Evolutionary conservation across 2,797 vertebrate species (phyloP).

Genomic region (Parauchenoglanis ngamensis): DNA sequence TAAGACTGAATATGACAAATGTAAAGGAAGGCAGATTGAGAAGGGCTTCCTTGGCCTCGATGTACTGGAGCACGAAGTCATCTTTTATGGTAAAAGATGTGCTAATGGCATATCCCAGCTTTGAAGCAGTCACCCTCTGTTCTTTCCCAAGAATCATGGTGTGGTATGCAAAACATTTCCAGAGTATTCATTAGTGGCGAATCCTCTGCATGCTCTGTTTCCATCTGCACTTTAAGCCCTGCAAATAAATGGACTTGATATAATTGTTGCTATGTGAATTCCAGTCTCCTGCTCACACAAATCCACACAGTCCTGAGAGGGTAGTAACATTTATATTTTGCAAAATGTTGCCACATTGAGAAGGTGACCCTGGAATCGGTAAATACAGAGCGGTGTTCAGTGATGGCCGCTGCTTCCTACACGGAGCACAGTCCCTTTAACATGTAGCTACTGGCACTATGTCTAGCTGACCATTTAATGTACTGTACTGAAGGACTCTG

Average conservation of each 20-base stretch:
- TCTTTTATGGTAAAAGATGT: background rate
- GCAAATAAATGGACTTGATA: background rate
- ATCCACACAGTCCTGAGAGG: background rate
- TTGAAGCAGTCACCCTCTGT: background rate
- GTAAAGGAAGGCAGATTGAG: background rate
- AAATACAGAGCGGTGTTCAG: background rate
- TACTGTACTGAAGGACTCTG: background rate
- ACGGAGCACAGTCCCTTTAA: background rate
- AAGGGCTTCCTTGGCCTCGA: background rate
- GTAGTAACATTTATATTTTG: background rate
- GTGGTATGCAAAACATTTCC: constrained; percentile 11
- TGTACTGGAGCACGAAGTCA: background rate
- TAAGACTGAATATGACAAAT: background rate
- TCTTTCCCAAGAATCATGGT: background rate
- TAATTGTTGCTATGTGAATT: background rate
- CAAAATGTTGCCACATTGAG: background rate
- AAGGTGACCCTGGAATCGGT: background rate
- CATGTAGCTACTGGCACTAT: background rate
- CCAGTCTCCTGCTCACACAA: background rate
- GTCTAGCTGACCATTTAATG: background rate
- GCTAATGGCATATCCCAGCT: background rate
- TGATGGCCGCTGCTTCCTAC: background rate
- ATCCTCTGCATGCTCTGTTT: background rate
- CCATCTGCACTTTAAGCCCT: background rate
- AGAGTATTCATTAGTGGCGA: background rate